These are phyloP conservation scores for Harlomillsia oculata DNA, from an alignment of 1,140 invertebrate genomes.

Conservation along the genomic window DNA sequence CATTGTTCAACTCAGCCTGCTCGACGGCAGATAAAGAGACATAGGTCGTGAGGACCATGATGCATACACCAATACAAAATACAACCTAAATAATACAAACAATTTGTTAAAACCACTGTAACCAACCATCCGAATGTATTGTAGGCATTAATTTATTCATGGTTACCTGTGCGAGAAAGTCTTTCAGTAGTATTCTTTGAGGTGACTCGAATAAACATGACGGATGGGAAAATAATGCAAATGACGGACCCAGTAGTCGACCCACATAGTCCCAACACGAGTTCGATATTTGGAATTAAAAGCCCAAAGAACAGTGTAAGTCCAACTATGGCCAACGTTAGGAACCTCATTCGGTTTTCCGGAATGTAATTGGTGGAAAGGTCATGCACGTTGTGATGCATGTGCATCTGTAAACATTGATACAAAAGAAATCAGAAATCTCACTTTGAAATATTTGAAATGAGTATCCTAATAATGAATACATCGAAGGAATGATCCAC, in stretches of 20 bases:
- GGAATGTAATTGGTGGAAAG: conserved; percentile 58
- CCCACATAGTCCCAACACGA: conserved; percentile 82
- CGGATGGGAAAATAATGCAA: conserved; percentile 81
- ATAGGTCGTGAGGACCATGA: conserved; percentile 77
- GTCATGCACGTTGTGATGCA: conserved; percentile 42
- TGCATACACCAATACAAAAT: conserved; percentile 54
- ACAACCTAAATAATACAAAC: conserved; percentile 2
- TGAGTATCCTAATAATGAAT: background rate
- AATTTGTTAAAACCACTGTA: too few species aligned
- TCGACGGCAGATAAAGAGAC: conserved; percentile 70
- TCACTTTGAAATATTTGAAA: background rate
- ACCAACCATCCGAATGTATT: too few species aligned
- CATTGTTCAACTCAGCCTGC: conserved; percentile 39
- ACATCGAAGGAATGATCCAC: conserved; percentile 1
- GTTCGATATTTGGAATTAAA: conserved; percentile 77
- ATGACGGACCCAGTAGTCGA: conserved; percentile 91
- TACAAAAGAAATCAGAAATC: background rate
- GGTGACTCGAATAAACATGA: conserved; percentile 47
- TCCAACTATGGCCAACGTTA: conserved; percentile 65
- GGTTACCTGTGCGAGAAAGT: conserved; percentile 42
- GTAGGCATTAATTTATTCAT: background rate
- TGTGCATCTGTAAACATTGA: conserved; percentile 36
- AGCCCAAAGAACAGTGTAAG: conserved; percentile 66
- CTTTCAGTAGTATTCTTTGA: conserved; percentile 43
- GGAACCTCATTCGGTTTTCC: conserved; percentile 62